phyloP scores from a whole-genome alignment of 1,140 invertebrate species.

The Zophobas morio region DNA sequence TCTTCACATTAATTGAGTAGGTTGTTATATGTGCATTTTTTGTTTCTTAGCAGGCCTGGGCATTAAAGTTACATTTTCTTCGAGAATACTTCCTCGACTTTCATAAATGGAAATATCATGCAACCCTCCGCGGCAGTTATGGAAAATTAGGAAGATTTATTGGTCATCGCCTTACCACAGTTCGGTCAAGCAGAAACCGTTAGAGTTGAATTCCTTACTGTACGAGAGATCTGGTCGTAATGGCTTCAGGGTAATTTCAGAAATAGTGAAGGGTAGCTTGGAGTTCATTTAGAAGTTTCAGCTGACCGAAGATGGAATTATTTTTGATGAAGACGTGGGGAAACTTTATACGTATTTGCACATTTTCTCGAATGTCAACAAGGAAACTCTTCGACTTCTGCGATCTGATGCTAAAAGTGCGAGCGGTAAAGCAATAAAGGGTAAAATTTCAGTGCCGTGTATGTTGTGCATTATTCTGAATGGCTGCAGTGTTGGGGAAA shows the following conservation, averaged over 20 bases:
- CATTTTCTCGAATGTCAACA: conserved; percentile 47
- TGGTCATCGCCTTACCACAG: conserved; percentile 52
- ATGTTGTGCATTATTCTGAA: neutral
- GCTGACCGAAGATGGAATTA: conserved; percentile 44
- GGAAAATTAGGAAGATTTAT: conserved; percentile 59
- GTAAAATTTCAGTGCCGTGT: conserved; percentile 21
- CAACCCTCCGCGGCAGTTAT: conserved; percentile 54
- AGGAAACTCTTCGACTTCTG: conserved; percentile 23
- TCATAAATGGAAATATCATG: conserved; percentile 54
- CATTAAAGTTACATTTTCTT: conserved; percentile 10
- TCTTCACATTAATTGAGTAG: neutral
- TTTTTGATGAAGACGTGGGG: conserved; percentile 44
- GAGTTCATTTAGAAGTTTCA: conserved; percentile 44
- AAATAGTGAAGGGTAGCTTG: conserved; percentile 39
- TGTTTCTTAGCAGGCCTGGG: neutral
- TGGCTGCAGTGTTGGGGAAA: conserved; percentile 1
- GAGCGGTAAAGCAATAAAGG: conserved; percentile 22
- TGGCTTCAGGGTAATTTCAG: conserved; percentile 45
- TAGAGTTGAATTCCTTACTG: conserved; percentile 50
- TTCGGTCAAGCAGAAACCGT: conserved; percentile 56
- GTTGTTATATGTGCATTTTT: neutral
- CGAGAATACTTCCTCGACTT: conserved; percentile 2
- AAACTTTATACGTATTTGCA: conserved; percentile 47
- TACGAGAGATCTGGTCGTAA: conserved; percentile 36
- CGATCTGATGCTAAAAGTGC: conserved; percentile 4